These are phyloP conservation scores for Andricus grossulariae DNA, from an alignment of 1,140 invertebrate genomes.

Conservation along the genomic window DNA sequence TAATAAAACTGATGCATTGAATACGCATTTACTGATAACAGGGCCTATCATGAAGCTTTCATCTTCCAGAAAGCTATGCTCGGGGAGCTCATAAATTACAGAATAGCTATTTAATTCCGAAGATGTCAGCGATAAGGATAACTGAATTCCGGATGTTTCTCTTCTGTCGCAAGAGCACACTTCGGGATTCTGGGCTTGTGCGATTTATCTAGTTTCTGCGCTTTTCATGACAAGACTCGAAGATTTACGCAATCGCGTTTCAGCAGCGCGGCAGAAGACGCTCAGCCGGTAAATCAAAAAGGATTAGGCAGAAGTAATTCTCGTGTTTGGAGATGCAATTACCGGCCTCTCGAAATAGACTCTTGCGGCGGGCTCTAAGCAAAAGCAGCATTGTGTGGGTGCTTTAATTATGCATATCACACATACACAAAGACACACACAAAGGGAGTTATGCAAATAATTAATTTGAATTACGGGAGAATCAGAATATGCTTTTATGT, in stretches of 20 bases:
- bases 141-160: slow-evolving; percentile 24
- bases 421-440: no score
- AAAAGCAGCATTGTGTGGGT: slow-evolving; percentile 13
- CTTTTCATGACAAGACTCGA: slow-evolving; percentile 23
- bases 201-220: slow-evolving; percentile 3
- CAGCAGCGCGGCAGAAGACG: slow-evolving; percentile 14
- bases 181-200: slow-evolving; percentile 8
- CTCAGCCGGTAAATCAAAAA: slow-evolving; percentile 23
- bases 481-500: slow-evolving; percentile 56
- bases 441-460: slow-evolving; percentile 62
- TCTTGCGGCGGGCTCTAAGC: slow-evolving; percentile 25
- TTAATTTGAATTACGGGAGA: slow-evolving; percentile 60
- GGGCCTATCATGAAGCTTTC: slow-evolving; percentile 16
- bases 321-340: slow-evolving; percentile 48
- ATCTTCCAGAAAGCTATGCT: slow-evolving; percentile 15
- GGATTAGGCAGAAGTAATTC: slow-evolving; percentile 30
- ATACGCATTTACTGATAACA: slow-evolving; percentile 13
- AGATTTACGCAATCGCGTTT: slow-evolving; percentile 24
- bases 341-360: slow-evolving; percentile 37
- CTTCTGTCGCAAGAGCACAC: slow-evolving; percentile 7
- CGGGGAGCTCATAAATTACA: not conserved
- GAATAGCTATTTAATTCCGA: slow-evolving; percentile 16
- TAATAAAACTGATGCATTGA: not conserved
- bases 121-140: slow-evolving; percentile 2
- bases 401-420: slow-evolving; percentile 44